Evolutionary conservation across 2,113 vertebrate species (phyloP).

Genomic region (Catharus fuscescens): DNA sequence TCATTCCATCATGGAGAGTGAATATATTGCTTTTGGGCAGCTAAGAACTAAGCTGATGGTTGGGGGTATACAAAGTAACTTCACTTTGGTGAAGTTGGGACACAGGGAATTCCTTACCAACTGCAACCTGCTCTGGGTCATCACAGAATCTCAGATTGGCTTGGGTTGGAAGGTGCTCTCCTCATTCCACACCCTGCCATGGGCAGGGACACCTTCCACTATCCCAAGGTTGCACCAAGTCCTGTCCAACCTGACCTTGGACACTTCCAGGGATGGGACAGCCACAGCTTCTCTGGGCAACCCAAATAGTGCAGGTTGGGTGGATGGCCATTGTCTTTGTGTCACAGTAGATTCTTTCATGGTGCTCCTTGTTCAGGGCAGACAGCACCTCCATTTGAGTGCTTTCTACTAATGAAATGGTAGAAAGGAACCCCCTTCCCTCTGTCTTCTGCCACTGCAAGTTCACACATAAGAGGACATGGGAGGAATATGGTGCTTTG

Average conservation of each 20-base stretch:
- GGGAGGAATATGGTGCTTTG: neutral
- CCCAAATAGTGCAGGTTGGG: accelerated
- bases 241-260: neutral
- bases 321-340: neutral
- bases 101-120: neutral
- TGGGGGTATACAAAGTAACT: neutral
- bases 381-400: neutral
- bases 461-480: neutral
- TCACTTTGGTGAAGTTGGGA: neutral
- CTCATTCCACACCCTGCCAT: neutral
- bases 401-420: neutral
- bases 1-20: neutral
- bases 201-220: neutral
- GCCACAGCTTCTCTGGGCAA: neutral
- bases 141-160: neutral
- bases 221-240: neutral
- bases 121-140: neutral
- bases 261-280: neutral
- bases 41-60: neutral
- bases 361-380: neutral
- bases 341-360: neutral
- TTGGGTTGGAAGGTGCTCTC: neutral
- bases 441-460: accelerated
- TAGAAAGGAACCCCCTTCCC: neutral
- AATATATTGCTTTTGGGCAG: neutral